Evolutionary conservation across 2,113 vertebrate species (phyloP).

Genomic region (Thamnaconus septentrionalis): DNA sequence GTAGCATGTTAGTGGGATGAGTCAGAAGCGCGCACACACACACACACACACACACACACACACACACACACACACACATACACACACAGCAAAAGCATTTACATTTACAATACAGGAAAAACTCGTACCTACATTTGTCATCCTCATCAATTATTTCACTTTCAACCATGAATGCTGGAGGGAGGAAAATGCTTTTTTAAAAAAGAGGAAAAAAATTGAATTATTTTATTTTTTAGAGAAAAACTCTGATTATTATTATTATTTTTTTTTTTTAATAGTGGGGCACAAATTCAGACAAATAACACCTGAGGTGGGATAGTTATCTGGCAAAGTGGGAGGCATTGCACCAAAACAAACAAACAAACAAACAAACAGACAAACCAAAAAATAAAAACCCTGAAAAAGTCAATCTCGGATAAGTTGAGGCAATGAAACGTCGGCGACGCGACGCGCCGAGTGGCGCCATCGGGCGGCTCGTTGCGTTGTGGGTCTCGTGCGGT

Average conservation of each 20-base stretch:
- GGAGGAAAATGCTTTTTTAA: conserved; percentile 6
- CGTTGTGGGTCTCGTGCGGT: conserved; percentile 28
- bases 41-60: not conserved
- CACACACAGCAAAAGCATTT: conserved; percentile 5
- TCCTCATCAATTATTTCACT: conserved; percentile 14
- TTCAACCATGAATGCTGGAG: conserved; percentile 4
- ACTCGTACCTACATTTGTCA: conserved; percentile 23
- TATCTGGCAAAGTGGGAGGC: conserved; percentile 19
- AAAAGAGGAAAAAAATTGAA: not conserved
- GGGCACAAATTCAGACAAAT: conserved; percentile 22
- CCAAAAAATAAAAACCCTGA: not conserved
- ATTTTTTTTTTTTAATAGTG: conserved; percentile 23
- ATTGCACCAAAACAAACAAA: no score
- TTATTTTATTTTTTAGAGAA: no score
- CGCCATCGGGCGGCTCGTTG: conserved; percentile 20
- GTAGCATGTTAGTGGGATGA: conserved; percentile 34
- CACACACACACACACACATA: not conserved
- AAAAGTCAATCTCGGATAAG: conserved; percentile 4
- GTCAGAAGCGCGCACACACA: conserved; percentile 13
- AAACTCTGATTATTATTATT: no score
- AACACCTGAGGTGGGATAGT: conserved; percentile 3
- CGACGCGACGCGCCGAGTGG: conserved; percentile 30
- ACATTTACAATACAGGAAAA: conserved; percentile 12
- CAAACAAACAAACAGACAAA: conserved; percentile 11
- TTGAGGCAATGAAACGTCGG: conserved; percentile 40